Percentiles rank a stretch among this genome's conserved stretches.
These are phyloP conservation scores for Darevskia mixta DNA, from an alignment of 2,797 vertebrate genomes.

Conservation along the genomic window DNA sequence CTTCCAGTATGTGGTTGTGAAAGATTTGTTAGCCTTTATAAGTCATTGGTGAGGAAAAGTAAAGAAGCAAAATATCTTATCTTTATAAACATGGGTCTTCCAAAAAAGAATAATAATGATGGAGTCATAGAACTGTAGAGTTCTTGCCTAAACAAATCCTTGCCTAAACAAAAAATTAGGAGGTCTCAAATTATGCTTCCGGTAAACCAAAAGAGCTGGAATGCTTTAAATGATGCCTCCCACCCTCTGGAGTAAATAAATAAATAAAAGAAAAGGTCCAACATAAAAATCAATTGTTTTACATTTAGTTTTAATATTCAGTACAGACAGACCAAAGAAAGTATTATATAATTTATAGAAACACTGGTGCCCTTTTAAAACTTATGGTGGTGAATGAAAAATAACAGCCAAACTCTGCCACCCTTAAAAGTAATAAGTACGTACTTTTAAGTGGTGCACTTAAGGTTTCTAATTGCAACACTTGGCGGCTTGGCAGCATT, in stretches of 20 bases:
- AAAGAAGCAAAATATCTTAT: not conserved
- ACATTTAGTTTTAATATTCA: not conserved
- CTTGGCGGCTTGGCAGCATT: not conserved
- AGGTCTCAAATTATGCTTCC: not conserved
- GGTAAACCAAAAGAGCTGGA: not conserved
- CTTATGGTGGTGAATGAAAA: too few relatives aligned
- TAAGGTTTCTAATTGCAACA: not conserved
- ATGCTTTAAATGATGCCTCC: not conserved
- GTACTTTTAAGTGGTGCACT: not conserved
- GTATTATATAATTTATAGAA: not conserved
- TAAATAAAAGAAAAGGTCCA: not conserved
- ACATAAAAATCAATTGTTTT: too few relatives aligned
- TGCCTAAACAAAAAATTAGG: not conserved
- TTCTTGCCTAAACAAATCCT: not conserved
- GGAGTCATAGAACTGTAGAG: too few relatives aligned
- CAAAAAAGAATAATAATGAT: not conserved
- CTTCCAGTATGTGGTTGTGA: not conserved
- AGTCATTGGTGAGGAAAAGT: too few relatives aligned
- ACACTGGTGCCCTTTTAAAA: not conserved
- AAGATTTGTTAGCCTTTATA: not conserved
- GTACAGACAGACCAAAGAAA: not conserved
- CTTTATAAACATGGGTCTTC: not conserved
- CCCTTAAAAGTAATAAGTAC: not conserved
- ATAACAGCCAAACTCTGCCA: not conserved
- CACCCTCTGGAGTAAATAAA: not conserved